Conservation (phyloP, 2,113 vertebrate genomes). For the Scomber colias region DNA sequence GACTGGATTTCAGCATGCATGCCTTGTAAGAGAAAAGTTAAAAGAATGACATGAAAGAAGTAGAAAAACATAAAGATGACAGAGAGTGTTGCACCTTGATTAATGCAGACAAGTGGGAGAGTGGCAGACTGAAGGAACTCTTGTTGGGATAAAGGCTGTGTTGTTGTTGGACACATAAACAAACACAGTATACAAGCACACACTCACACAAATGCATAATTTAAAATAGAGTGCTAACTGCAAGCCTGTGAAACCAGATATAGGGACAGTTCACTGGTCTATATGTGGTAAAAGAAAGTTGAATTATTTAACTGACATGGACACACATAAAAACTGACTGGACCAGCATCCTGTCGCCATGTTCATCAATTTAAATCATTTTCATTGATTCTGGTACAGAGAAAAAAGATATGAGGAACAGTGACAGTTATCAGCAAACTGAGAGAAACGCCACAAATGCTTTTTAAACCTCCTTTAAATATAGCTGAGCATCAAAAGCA, state of each 20-base stretch:
- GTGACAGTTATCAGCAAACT: not conserved
- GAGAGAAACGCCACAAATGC: not conserved
- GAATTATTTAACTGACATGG: conserved; percentile 3
- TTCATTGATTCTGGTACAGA: not conserved
- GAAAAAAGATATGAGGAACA: not conserved
- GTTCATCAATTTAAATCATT: not conserved
- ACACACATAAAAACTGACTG: conserved; percentile 1
- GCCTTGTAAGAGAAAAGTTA: conserved; percentile 69
- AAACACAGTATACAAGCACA: not conserved
- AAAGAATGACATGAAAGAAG: conserved; percentile 55
- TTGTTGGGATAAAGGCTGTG: conserved; percentile 29
- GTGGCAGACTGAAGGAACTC: conserved; percentile 70
- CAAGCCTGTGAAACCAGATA: conserved; percentile 59
- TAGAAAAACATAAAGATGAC: conserved; percentile 54
- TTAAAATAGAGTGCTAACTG: conserved; percentile 11
- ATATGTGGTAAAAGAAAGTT: not conserved
- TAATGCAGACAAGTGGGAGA: conserved; percentile 61
- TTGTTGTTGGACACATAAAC: conserved; percentile 19
- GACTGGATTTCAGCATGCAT: conserved; percentile 80
- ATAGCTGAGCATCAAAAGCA: not conserved
- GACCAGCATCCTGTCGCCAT: not conserved
- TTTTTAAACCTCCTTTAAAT: not conserved
- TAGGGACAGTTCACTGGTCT: conserved; percentile 6
- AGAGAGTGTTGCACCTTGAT: conserved; percentile 78
- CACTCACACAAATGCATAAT: conserved; percentile 9